Base-by-base conservation (phyloP, 2,888 invertebrate species). In the Lydus trimaculatus region DNA sequence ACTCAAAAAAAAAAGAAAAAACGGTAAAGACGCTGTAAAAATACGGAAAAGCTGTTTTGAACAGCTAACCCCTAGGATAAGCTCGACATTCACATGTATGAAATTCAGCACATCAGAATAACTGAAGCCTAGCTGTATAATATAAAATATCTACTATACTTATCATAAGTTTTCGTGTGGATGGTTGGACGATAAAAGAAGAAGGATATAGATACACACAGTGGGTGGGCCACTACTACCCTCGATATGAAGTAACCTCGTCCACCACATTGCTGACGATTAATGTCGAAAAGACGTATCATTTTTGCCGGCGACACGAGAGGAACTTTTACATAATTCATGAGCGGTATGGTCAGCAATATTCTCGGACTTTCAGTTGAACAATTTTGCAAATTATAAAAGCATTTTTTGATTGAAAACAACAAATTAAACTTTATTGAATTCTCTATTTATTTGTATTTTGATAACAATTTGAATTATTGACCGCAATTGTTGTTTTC, bases 51-150 rank as follows among this genome's bases (percentile, higher is more conserved):
- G 79, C 80, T 80, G 80, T 78, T 48, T 48, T 79, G 81, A 78
- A 78, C 76, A 79, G 82, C 82, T 82, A 81, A 83, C 81, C 80
- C 82, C 76, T 78, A 72, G 78, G 84, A 85, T 85, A 85, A 85
- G 85, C 84, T 78, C 80, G 85, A 81, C 85, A 85, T 90, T 90
- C 88, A 88, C 89, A 90, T 90, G 90, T 90, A 90, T 90, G 90
- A 88, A 48, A 90, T 90, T 90, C 90, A 90, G 88, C 90, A 90
- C 90, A 90, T 90, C 90, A 90, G 78, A 48, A 20, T 23, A 48
- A 73, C 85, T 87, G 88, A 88, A 89, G 88, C 88, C 88, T 78
- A 79, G 79, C 79, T 81, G 81, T 82, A 82, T 83, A 82, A 84
- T 83, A 83, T 82, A 82, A 48, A 23, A 48, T 48, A 20, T 48